These are phyloP conservation scores for Acrobasis suavella DNA, from an alignment of 2,888 invertebrate genomes.

Conservation along the genomic window DNA sequence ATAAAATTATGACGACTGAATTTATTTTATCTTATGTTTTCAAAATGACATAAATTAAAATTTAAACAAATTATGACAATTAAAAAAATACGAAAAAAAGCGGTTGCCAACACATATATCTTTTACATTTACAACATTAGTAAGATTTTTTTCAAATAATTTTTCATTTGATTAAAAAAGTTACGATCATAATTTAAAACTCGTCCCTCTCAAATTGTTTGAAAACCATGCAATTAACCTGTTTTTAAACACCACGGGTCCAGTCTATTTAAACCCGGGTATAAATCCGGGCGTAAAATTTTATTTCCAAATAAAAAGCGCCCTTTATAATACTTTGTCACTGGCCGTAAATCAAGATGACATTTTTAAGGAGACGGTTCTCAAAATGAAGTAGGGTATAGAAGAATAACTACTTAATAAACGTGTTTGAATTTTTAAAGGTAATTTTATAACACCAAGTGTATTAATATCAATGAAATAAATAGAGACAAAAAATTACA, in stretches of 20 bases:
- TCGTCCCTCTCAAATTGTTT: background rate
- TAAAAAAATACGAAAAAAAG: too few species aligned
- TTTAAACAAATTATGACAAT: too few species aligned
- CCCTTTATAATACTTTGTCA: slow-evolving; percentile 22
- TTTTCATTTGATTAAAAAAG: background rate
- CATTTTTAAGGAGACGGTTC: slow-evolving; percentile 9
- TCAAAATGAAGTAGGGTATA: background rate
- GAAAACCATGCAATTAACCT: background rate
- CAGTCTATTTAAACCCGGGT: background rate
- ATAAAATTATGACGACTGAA: too few species aligned
- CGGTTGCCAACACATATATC: too few species aligned
- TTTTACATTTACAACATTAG: too few species aligned
- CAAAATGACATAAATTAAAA: too few species aligned
- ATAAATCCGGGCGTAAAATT: slow-evolving; percentile 20
- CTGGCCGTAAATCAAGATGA: slow-evolving; percentile 20
- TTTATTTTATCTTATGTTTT: too few species aligned
- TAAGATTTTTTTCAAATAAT: too few species aligned
- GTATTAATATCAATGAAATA: too few species aligned
- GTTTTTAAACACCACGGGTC: slow-evolving; percentile 4
- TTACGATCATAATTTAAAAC: background rate
- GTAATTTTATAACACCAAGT: too few species aligned
- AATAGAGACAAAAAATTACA: too few species aligned
- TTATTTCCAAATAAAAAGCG: slow-evolving; percentile 20
- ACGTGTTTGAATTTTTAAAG: too few species aligned
- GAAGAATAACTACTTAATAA: background rate